Evolutionary conservation across 1,140 invertebrate species (phyloP).

Genomic region (Conus ventricosus): DNA sequence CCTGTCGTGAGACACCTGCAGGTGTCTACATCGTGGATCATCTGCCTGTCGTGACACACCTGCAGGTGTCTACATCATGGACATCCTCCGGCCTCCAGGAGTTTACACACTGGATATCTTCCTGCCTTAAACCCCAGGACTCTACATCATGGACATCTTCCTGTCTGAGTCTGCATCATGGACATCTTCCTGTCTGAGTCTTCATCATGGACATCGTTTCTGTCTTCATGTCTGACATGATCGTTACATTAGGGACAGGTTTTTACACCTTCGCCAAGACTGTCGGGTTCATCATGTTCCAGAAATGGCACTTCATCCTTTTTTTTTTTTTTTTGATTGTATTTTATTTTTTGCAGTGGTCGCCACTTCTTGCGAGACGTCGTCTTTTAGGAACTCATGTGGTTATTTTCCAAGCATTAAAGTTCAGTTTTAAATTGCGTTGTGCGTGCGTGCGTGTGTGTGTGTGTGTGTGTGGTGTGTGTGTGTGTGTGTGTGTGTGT

Average conservation of each 20-base stretch:
- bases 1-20: conserved; percentile 10
- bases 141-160: too few relatives aligned
- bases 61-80: neutral
- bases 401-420: neutral
- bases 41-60: neutral
- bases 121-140: too few relatives aligned
- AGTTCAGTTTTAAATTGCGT: neutral
- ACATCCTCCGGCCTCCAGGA: too few relatives aligned
- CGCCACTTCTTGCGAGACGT: neutral
- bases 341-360: neutral
- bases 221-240: too few relatives aligned
- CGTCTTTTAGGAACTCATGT: neutral
- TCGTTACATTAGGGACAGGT: neutral
- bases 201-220: too few relatives aligned
- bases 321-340: neutral
- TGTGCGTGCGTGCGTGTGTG: neutral
- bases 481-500: neutral
- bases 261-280: neutral
- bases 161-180: too few relatives aligned
- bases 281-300: neutral
- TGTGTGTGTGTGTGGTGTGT: too few relatives aligned
- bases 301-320: neutral
- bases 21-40: too few relatives aligned
- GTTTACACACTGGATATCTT: too few relatives aligned
- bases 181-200: too few relatives aligned